Evolutionary conservation across 2,888 invertebrate species (phyloP), one percentile per base, ranked within the genome.

Genomic region (Xestia rhomboidea): DNA sequence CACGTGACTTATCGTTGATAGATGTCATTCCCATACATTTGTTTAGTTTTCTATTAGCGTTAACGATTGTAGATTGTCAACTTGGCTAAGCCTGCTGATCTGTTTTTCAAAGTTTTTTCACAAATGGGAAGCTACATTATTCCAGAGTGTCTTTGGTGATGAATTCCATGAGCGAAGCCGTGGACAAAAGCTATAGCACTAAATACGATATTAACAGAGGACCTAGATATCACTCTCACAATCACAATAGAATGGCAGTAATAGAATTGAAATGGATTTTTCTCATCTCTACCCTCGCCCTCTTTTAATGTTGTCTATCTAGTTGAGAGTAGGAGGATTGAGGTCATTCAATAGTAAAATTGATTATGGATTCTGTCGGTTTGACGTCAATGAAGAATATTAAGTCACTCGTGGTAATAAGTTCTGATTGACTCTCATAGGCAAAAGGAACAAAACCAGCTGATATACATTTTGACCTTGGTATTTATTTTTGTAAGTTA

Each of bases 231-330:
- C 34, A 57, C 34, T 27, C 34, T 46, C 57, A 66, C 78, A 34
- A 34, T n/a, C 34, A 4, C 34, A 68, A 71, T 66, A 51, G 64
- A 44, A 70, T 30, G 41, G 15, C 30, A 41, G 21, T 83, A 68
- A 83, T 73, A 57, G 71, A 68, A 83, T 83, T 66, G 44, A 62
- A 83, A 81, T 79, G 54, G 68, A 64, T 68, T 76, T 79, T 76
- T 76, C 76, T 76, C 68, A 38, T 54, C 44, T 46, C 2, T 7
- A 24, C 63, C 11, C 34, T n/a, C 41, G 5, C 34, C 10, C 66
- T 21, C 10, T 30, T 44, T 44, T 27, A 21, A 51, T 24, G 18
- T 3, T 11, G 38, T 24, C 63, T 21, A 30, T 57, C 41, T 72
- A 15, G 30, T 64, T 0, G 13, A 30, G 13, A 51, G 1, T n/a